These are phyloP conservation scores for Pogonocherus hispidulus DNA, from an alignment of 2,888 invertebrate species.

Conservation along the genomic window DNA sequence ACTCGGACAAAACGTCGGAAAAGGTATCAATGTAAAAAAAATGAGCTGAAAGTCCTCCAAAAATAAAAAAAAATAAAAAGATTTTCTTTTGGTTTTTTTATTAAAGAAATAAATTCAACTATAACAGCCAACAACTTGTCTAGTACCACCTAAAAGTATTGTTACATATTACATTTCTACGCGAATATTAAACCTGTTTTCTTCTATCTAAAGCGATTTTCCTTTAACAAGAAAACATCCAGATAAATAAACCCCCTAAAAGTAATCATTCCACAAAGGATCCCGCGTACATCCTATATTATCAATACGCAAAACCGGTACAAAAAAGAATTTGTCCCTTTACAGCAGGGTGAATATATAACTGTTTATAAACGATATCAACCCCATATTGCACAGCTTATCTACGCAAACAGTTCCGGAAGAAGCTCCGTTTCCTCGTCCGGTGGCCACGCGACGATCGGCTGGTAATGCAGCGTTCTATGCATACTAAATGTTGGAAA, in stretches of 20 bases:
- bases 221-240: too few relatives aligned
- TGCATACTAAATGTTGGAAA: slow-evolving; percentile 23
- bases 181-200: too few relatives aligned
- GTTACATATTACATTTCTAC: too few relatives aligned
- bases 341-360: slow-evolving; percentile 1
- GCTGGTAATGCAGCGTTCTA: slow-evolving; percentile 16
- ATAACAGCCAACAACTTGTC: too few relatives aligned
- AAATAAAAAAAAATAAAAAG: too few relatives aligned
- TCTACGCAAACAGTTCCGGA: slow-evolving; percentile 22
- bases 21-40: too few relatives aligned
- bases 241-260: neutral
- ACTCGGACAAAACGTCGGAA: too few relatives aligned
- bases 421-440: slow-evolving; percentile 20
- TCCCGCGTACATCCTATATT: neutral
- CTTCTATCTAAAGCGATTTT: too few relatives aligned
- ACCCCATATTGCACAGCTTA: slow-evolving; percentile 15
- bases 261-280: neutral
- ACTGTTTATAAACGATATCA: slow-evolving; percentile 14
- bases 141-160: too few relatives aligned
- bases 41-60: too few relatives aligned
- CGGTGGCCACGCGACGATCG: slow-evolving; percentile 18
- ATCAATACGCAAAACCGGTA: slow-evolving; percentile 13
- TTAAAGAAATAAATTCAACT: too few relatives aligned
- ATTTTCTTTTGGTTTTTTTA: too few relatives aligned
- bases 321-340: slow-evolving; percentile 4